Evolutionary conservation across 1,140 invertebrate species (phyloP).

Genomic region (Eumaeus atala): DNA sequence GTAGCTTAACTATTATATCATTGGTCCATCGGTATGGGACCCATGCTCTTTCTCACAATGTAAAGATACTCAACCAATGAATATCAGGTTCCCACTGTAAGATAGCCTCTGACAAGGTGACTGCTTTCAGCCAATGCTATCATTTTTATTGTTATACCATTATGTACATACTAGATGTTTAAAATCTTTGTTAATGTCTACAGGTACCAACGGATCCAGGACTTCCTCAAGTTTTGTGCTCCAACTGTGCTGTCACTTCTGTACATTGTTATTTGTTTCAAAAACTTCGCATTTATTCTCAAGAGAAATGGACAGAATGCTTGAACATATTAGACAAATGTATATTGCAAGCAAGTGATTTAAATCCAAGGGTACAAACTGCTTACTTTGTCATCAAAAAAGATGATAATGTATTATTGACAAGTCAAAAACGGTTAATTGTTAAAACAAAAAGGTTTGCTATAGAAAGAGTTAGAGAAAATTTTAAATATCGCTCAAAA

Average conservation of each 20-base stretch:
- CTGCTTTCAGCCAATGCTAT: too few species aligned
- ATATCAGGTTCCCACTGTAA: too few species aligned
- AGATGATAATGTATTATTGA: constrained; percentile 34
- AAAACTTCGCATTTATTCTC: constrained; percentile 36
- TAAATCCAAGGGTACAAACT: constrained; percentile 29
- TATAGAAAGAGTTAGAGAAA: constrained; percentile 35
- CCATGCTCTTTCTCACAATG: too few species aligned
- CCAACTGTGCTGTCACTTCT: constrained; percentile 34
- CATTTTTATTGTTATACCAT: too few species aligned
- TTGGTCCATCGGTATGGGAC: too few species aligned
- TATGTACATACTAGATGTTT: too few species aligned
- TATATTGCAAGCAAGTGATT: constrained; percentile 25
- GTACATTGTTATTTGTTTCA: constrained; percentile 44
- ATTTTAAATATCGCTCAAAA: constrained; percentile 32
- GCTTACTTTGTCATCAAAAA: constrained; percentile 39
- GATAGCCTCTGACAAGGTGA: too few species aligned
- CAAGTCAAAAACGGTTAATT: constrained; percentile 29
- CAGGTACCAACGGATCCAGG: constrained; percentile 34
- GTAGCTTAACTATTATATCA: too few species aligned
- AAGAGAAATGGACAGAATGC: constrained; percentile 34
- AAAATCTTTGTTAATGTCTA: background rate
- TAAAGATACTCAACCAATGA: too few species aligned
- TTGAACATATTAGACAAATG: constrained; percentile 28
- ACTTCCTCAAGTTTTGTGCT: constrained; percentile 43
- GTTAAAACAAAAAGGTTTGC: constrained; percentile 32